phyloP scores from a whole-genome alignment of 2,113 vertebrate species.

The Cynoglossus semilaevis region DNA sequence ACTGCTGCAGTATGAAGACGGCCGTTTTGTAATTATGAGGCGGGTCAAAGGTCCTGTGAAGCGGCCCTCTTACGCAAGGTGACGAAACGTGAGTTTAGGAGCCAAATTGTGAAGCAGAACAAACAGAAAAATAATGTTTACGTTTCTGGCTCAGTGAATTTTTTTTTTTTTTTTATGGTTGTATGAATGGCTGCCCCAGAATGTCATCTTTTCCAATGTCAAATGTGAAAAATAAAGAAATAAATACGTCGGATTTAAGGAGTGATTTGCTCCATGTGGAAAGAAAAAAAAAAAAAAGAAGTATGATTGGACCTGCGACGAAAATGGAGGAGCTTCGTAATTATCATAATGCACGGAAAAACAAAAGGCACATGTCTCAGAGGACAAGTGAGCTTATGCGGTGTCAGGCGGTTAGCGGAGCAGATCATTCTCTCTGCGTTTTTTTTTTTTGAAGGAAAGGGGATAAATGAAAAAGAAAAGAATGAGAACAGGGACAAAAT shows the following conservation, averaged over 20 bases:
- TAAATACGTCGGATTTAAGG: slow-evolving; percentile 22
- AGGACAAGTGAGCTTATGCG: slow-evolving; percentile 69
- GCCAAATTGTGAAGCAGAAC: slow-evolving; percentile 34
- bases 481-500: slow-evolving; percentile 24
- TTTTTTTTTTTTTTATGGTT: slow-evolving; percentile 46
- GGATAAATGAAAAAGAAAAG: slow-evolving; percentile 1
- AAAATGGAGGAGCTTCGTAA: slow-evolving; percentile 66
- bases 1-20: slow-evolving; percentile 64
- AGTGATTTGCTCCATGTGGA: slow-evolving; percentile 2
- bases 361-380: slow-evolving; percentile 70
- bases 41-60: slow-evolving; percentile 69
- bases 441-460: slow-evolving; percentile 53
- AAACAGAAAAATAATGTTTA: slow-evolving; percentile 29
- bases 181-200: slow-evolving; percentile 49
- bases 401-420: slow-evolving; percentile 74
- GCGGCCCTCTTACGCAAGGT: slow-evolving; percentile 38
- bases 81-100: slow-evolving; percentile 50
- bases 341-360: slow-evolving; percentile 74
- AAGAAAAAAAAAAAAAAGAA: slow-evolving; percentile 41
- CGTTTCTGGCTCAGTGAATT: slow-evolving; percentile 35
- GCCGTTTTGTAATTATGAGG: slow-evolving; percentile 62
- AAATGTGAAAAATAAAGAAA: slow-evolving; percentile 39
- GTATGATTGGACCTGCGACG: slow-evolving; percentile 60
- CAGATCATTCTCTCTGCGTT: slow-evolving; percentile 69
- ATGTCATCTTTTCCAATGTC: slow-evolving; percentile 65